phyloP scores from a whole-genome alignment of 1,140 invertebrate genomes.

The Drosophila pruinosa region DNA sequence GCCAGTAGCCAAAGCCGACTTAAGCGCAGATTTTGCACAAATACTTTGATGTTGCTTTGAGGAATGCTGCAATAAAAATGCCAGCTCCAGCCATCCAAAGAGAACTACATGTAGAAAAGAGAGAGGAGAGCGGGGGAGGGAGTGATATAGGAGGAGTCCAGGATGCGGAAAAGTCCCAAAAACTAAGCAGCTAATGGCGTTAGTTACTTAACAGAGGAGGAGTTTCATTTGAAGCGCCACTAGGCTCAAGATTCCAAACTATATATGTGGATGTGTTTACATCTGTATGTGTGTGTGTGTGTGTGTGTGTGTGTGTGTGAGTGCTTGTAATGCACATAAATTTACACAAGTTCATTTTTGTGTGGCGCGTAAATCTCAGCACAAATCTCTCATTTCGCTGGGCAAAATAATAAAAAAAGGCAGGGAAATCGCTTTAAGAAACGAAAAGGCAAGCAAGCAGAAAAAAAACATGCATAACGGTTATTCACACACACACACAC shows the following conservation, averaged over 20 bases:
- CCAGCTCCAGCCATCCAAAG: slow-evolving; percentile 10
- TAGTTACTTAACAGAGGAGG: slow-evolving; percentile 61
- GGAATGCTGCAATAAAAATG: slow-evolving; percentile 75
- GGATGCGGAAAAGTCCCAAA: not conserved
- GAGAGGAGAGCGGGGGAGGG: not conserved
- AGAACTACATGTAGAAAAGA: not conserved
- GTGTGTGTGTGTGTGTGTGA: not conserved
- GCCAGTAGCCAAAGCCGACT: slow-evolving; percentile 35
- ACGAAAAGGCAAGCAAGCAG: slow-evolving; percentile 37
- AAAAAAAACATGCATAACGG: slow-evolving; percentile 7
- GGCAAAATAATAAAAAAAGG: not conserved
- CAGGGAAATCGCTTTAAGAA: slow-evolving; percentile 27
- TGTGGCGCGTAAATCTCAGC: slow-evolving; percentile 66
- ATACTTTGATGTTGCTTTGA: slow-evolving; percentile 63
- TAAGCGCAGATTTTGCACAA: slow-evolving; percentile 56
- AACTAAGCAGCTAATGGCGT: slow-evolving; percentile 70
- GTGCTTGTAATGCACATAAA: slow-evolving; percentile 63
- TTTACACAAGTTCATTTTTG: slow-evolving; percentile 72
- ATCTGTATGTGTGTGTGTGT: not conserved
- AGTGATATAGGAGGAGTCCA: not conserved
- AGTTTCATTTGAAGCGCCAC: not conserved
- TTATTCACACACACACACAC: slow-evolving; percentile 7
- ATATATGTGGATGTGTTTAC: not conserved
- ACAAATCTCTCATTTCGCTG: slow-evolving; percentile 73
- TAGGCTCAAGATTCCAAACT: slow-evolving; percentile 7